phyloP scores from a whole-genome alignment of 2,888 invertebrate genomes.

The Lomographa bimaculata region DNA sequence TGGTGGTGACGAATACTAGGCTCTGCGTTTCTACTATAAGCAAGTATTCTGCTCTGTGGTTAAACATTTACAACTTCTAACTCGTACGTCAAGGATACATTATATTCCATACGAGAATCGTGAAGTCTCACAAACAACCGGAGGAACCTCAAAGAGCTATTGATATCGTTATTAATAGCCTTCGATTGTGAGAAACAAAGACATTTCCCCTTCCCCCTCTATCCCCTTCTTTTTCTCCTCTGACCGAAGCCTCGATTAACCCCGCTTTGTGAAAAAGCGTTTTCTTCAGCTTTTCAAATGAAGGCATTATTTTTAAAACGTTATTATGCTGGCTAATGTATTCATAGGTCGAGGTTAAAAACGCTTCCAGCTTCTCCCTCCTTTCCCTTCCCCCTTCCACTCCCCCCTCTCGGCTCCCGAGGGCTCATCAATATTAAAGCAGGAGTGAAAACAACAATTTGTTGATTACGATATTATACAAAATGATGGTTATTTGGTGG shows the following conservation, averaged over 20 bases:
- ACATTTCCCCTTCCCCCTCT: not conserved
- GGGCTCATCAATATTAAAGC: slow-evolving; percentile 46
- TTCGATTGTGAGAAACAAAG: slow-evolving; percentile 8
- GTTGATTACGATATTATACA: slow-evolving; percentile 42
- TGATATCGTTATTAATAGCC: too few species aligned
- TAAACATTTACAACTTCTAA: too few species aligned
- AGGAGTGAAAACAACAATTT: slow-evolving; percentile 40
- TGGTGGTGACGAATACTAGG: too few species aligned
- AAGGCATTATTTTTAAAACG: slow-evolving; percentile 41
- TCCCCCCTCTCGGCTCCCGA: slow-evolving; percentile 4
- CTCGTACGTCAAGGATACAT: too few species aligned
- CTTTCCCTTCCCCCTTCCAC: not conserved
- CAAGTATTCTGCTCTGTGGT: too few species aligned
- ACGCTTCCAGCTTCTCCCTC: slow-evolving; percentile 15
- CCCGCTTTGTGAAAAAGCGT: slow-evolving; percentile 16
- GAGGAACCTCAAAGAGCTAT: too few species aligned
- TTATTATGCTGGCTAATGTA: slow-evolving; percentile 45
- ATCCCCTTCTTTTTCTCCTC: not conserved
- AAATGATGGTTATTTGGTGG: slow-evolving; percentile 29
- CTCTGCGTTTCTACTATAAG: too few species aligned
- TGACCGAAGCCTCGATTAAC: slow-evolving; percentile 7
- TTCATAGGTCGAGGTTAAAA: slow-evolving; percentile 49
- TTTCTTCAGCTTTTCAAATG: slow-evolving; percentile 27
- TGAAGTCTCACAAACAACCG: too few species aligned
- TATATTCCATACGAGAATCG: too few species aligned